These are phyloP conservation scores for Caenorhabditis panamensis DNA, from an alignment of 2,888 invertebrate species.

Conservation along the genomic window DNA sequence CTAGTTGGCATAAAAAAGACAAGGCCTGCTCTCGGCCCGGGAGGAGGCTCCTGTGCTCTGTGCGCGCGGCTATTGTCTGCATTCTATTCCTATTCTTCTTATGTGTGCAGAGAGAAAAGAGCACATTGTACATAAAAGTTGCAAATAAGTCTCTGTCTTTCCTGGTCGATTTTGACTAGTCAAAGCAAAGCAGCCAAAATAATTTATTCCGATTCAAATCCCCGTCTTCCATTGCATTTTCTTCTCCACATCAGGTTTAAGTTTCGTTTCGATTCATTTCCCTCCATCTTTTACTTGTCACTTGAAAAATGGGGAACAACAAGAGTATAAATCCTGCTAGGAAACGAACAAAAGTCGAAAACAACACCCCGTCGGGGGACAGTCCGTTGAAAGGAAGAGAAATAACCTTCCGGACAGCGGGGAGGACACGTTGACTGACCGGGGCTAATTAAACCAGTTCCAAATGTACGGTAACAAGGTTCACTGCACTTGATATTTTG, in stretches of 20 bases:
- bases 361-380: background rate
- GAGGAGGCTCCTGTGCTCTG: background rate
- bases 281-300: slow-evolving; percentile 13
- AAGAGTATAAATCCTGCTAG: slow-evolving; percentile 8
- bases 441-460: slow-evolving; percentile 52
- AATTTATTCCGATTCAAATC: background rate
- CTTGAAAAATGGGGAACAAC: background rate
- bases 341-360: background rate
- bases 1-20: slow-evolving; percentile 42
- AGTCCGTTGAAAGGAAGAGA: background rate
- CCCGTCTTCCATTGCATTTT: slow-evolving; percentile 1
- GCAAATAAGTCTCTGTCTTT: slow-evolving; percentile 3
- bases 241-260: background rate
- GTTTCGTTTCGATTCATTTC: slow-evolving; percentile 13
- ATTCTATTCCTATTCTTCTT: slow-evolving; percentile 1
- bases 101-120: slow-evolving; percentile 1
- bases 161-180: background rate
- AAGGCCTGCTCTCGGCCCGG: slow-evolving; percentile 5
- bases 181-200: background rate
- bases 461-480: background rate
- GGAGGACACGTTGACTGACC: slow-evolving; percentile 1
- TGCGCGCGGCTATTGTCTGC: slow-evolving; percentile 14
- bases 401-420: background rate
- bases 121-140: slow-evolving; percentile 1
- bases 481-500: background rate